A percentile compares a stretch with the other conserved stretches of the same genome.
These are phyloP conservation scores for Cheilosia impressa DNA, from an alignment of 2,888 invertebrate species.

Conservation along the genomic window DNA sequence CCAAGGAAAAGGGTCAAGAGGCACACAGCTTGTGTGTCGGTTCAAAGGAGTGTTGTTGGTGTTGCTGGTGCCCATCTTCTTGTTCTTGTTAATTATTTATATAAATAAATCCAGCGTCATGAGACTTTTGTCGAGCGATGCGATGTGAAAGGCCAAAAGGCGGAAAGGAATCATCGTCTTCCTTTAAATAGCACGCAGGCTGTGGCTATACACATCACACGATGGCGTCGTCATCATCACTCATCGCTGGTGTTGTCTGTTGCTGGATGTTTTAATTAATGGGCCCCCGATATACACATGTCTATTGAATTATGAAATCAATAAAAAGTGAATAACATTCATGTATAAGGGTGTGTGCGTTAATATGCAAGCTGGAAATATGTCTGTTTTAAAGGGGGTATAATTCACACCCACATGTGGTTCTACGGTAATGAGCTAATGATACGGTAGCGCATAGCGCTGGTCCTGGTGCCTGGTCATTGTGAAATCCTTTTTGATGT, in stretches of 20 bases:
- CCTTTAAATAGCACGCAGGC: slow-evolving; percentile 47
- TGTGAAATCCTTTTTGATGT: slow-evolving; percentile 36
- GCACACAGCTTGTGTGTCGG: slow-evolving; percentile 59
- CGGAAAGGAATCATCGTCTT: slow-evolving; percentile 63
- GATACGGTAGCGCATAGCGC: slow-evolving; percentile 17
- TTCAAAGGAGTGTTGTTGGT: slow-evolving; percentile 39
- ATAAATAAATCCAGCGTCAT: slow-evolving; percentile 75
- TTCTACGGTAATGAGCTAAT: slow-evolving; percentile 49
- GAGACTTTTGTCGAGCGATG: slow-evolving; percentile 47
- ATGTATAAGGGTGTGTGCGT: slow-evolving; percentile 30
- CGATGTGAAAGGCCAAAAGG: slow-evolving; percentile 60
- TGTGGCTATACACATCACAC: not conserved
- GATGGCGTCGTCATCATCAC: slow-evolving; percentile 17
- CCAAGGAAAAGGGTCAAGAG: slow-evolving; percentile 73
- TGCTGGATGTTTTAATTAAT: slow-evolving; percentile 55
- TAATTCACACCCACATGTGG: slow-evolving; percentile 31
- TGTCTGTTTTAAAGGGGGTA: slow-evolving; percentile 3
- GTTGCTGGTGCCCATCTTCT: not conserved
- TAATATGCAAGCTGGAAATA: slow-evolving; percentile 35
- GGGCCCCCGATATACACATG: not conserved
- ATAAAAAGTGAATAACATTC: slow-evolving; percentile 54
- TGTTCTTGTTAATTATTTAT: slow-evolving; percentile 54
- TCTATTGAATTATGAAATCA: slow-evolving; percentile 61
- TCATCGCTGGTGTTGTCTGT: slow-evolving; percentile 44
- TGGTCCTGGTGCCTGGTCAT: slow-evolving; percentile 32